Evolutionary conservation across 2,113 vertebrate species (phyloP), one percentile per base, ranked within the genome.

Genomic region (Plecotus auritus): DNA sequence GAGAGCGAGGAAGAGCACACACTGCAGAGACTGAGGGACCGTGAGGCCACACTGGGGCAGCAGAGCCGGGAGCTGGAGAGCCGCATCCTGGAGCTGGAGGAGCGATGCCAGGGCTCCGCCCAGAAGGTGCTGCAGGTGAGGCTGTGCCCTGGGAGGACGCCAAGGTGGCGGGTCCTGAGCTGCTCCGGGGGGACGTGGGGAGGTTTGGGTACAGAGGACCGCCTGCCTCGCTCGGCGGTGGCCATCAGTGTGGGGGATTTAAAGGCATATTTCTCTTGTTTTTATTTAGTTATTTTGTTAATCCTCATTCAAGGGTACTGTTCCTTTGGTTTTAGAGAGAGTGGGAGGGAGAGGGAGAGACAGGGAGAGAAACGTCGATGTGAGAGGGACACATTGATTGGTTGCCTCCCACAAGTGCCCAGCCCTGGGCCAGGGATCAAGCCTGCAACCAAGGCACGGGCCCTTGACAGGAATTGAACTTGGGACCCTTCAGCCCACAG

Each of bases 71-170:
- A 67, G 30, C 64, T 67, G 30, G 2, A 32, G 64, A 84, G 35
- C 35, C 61, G 74, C 26, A 88, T 96, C 70, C 14, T 40, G 42
- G 47, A 88, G 14, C 85, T 97, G 40, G 73, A 96, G 77, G 20
- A n/a, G 22, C 90, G 90, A 26, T 91, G 95, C 54, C 77, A 91
- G 51, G 35, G 91, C 32, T 93, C 95, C 9, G 35, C 91, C 17
- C 91, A 96, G 47, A 72, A 74, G 22, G 0, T 97, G 69, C 82
- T 97, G 1, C 67, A 96, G 97, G 97, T 97, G 45, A 90, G 96
- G 51, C 32, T 30, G 37, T n/a, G 47, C 2, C 13, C 26, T 45
- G 0, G 26, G 14, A 66, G 32, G 4, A 22, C 2, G 26, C 49
- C 12, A 17, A 49, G n/a, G n/a, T n/a, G 4, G n/a, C 7, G 12